Base-by-base conservation (phyloP, 2,113 vertebrate species). In the Trogon surrucura region DNA sequence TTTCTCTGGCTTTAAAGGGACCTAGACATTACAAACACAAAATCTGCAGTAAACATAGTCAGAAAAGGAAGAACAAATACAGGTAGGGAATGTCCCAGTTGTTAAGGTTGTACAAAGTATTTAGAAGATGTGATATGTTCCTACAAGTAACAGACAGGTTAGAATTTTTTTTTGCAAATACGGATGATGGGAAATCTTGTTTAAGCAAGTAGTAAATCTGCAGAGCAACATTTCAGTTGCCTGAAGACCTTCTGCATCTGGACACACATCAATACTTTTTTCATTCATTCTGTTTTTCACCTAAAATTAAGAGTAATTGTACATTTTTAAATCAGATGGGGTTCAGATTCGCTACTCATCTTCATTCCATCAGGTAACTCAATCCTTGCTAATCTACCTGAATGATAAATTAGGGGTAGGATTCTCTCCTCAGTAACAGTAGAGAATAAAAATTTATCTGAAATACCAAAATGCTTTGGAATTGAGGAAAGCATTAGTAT, bases 201-300 rank as follows among this genome's bases (percentile, higher is more conserved):
- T 38, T 29, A 56, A 38, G 13, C 23, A 88, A 13, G 21, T 38
- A n/a, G 10, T 5, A 79, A 74, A 85, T 60, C 38, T 51, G 47
- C 29, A 58, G 36, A 81, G 15, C 10, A 93, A 64, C 19, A 16
- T 93, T 75, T 60, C 22, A 44, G 22, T 44, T 48, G 10, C 26
- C 16, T 79, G 61, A 58, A 85, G 10, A 85, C 44, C 10, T 45
- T 87, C 69, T 81, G 38, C 34, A 82, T 75, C 56, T 81, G 48
- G 26, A 85, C 3, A 41, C 0, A 5, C 3, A 2, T 21, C 0
- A 0, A 14, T 44, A 26, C 6, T 65, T 48, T 67, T 27, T 51
- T 73, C 3, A 30, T 34, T 21, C 2, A 20, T 74, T 82, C 57
- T 38, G 6, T 6, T 87, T 83, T 62, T 88, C 36, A 62, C 36